Conservation (phyloP, 2,113 vertebrate genomes). For the Montifringilla adamsi region DNA sequence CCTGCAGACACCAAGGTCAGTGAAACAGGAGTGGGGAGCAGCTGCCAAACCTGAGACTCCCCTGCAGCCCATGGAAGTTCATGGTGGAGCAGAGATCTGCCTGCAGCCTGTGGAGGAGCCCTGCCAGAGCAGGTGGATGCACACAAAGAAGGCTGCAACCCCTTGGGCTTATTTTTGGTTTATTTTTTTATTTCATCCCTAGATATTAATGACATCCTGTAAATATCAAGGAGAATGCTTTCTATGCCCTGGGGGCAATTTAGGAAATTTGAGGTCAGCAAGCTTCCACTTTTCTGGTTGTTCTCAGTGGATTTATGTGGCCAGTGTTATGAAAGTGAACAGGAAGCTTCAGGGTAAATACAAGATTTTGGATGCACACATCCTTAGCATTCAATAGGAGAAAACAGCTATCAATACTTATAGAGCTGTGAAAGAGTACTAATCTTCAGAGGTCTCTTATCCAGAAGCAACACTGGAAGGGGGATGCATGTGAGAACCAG, state of each 20-base stretch:
- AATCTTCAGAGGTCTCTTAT: not conserved
- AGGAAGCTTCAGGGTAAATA: not conserved
- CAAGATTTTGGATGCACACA: not conserved
- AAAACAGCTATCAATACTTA: not conserved
- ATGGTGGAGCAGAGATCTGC: not conserved
- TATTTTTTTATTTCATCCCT: not conserved
- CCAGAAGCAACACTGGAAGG: not conserved
- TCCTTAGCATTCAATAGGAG: not conserved
- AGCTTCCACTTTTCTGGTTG: not conserved
- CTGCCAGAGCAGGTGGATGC: not conserved
- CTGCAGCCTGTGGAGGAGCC: not conserved
- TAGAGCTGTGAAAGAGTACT: not conserved
- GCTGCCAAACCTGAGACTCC: not conserved
- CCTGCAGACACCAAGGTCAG: not conserved
- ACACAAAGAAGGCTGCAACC: not conserved
- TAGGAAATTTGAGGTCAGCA: not conserved
- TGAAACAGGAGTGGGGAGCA: not conserved
- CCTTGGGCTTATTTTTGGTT: not conserved
- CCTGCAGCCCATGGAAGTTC: not conserved
- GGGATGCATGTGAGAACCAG: not conserved
- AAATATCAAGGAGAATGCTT: not conserved
- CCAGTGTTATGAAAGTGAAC: not conserved
- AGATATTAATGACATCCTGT: not conserved
- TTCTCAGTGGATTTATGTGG: not conserved
- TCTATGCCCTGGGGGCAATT: not conserved